phyloP scores from a whole-genome alignment of 2,888 invertebrate genomes.

The Unio pictorum region DNA sequence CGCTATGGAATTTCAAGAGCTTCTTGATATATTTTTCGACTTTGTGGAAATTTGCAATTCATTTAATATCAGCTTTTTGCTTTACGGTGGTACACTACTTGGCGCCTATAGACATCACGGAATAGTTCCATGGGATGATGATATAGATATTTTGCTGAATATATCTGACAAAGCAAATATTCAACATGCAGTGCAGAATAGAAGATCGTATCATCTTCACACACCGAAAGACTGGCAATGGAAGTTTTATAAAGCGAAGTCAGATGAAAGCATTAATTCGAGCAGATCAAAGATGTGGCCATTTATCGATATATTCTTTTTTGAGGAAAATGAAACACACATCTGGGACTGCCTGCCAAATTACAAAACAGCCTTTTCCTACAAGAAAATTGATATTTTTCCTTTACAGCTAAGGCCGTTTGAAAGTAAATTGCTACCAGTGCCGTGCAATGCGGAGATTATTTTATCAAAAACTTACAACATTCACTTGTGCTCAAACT shows the following conservation, averaged over 20 bases:
- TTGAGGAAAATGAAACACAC: conserved; percentile 35
- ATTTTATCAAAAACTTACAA: conserved; percentile 32
- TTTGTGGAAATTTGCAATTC: conserved; percentile 14
- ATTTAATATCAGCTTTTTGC: conserved; percentile 23
- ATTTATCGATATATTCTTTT: conserved; percentile 38
- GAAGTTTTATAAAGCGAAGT: conserved; percentile 29
- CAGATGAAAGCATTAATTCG: too few species aligned
- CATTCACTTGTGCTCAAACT: conserved; percentile 23
- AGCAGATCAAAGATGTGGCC: conserved; percentile 23
- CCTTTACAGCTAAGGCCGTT: conserved; percentile 22
- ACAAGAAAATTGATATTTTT: conserved; percentile 27
- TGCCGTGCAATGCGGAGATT: conserved; percentile 19
- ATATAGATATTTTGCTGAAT: conserved; percentile 39
- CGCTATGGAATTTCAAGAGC: conserved; percentile 6
- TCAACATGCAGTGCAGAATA: conserved; percentile 8
- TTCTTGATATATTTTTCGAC: conserved; percentile 15
- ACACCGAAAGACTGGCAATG: conserved; percentile 25
- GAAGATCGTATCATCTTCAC: conserved; percentile 15
- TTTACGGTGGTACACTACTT: conserved; percentile 43
- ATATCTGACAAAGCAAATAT: conserved; percentile 17
- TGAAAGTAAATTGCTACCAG: conserved; percentile 19
- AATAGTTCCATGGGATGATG: conserved; percentile 47
- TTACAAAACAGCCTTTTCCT: conserved; percentile 25
- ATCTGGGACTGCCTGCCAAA: conserved; percentile 29
- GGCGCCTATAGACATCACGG: conserved; percentile 40